Conservation (phyloP, 2,113 vertebrate species). For the Porphyrio hochstetteri region DNA sequence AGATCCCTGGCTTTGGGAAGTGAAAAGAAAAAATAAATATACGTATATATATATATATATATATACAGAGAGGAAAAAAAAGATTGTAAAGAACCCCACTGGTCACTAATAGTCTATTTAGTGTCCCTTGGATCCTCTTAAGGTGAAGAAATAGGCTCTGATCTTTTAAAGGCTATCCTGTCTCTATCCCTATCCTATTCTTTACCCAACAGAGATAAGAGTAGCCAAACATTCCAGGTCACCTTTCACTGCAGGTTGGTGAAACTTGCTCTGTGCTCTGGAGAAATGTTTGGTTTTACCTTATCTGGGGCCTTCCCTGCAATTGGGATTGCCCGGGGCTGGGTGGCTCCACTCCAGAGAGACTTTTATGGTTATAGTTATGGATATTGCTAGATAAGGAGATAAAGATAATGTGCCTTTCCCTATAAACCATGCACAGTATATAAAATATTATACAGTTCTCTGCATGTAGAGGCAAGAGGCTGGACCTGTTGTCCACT, state of each 20-base stretch:
- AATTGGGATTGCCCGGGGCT: neutral
- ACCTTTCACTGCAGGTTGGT: neutral
- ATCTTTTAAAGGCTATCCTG: neutral
- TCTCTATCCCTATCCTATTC: neutral
- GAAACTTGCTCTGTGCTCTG: neutral
- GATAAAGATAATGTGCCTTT: neutral
- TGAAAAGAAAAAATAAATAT: neutral
- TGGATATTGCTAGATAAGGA: neutral
- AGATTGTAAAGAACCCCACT: neutral
- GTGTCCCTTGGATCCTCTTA: neutral
- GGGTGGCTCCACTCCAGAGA: neutral
- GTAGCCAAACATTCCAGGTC: neutral
- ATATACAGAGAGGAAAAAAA: fast-evolving
- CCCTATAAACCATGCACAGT: neutral
- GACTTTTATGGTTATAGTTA: neutral
- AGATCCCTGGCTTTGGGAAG: neutral
- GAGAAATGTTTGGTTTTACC: neutral
- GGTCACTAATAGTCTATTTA: neutral
- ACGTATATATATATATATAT: no score
- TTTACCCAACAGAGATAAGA: neutral
- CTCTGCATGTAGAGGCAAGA: neutral
- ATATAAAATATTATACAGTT: neutral
- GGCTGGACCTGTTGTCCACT: neutral
- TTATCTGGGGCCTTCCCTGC: conserved; percentile 1
- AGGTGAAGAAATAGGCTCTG: neutral